These are phyloP conservation scores for Tolmerus cingulatus DNA, from an alignment of 2,888 invertebrate species.

Conservation along the genomic window DNA sequence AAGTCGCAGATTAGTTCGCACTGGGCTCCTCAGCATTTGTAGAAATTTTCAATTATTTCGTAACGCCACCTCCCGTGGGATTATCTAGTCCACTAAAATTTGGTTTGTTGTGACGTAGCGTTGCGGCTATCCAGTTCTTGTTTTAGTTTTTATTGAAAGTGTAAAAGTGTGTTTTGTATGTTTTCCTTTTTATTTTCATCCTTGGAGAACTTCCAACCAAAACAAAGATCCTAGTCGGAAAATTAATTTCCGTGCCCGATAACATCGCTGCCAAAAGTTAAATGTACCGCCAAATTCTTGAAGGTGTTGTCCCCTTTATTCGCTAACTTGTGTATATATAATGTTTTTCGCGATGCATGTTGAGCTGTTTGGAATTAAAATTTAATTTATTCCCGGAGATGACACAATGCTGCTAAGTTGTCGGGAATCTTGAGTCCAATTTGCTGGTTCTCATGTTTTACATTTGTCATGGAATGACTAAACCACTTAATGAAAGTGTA, in stretches of 20 bases:
- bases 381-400: not conserved
- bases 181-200: not conserved
- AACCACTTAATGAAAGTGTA: not conserved
- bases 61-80: not conserved
- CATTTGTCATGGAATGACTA: not conserved
- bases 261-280: conserved; percentile 15
- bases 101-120: not conserved
- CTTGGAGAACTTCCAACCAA: conserved; percentile 6
- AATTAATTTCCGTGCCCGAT: not conserved
- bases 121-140: not conserved
- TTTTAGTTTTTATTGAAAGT: not conserved
- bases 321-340: not conserved
- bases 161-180: conserved; percentile 3
- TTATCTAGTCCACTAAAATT: not conserved
- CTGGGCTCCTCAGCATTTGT: not conserved
- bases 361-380: not conserved
- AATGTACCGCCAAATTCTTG: conserved; percentile 28
- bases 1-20: not conserved
- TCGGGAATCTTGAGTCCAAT: not conserved
- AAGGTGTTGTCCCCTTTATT: conserved; percentile 16
- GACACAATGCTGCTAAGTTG: not conserved
- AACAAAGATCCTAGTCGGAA: not conserved
- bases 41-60: not conserved
- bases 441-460: not conserved
- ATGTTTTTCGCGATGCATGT: not conserved